phyloP scores from a whole-genome alignment of 2,113 vertebrate species.

The Tichodroma muraria region DNA sequence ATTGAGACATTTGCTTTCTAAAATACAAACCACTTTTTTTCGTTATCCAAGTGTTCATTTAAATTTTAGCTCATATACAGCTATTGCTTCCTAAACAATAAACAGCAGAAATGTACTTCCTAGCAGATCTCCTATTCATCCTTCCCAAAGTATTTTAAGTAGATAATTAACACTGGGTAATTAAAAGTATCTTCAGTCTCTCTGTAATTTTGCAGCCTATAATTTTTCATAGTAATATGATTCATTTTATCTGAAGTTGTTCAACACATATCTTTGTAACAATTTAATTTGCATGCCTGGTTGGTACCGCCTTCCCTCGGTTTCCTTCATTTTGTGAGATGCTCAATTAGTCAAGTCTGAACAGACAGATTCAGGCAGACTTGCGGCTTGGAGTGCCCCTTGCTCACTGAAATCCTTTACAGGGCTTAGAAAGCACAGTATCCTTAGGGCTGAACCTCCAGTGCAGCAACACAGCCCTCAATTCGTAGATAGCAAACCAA shows the following conservation, averaged over 20 bases:
- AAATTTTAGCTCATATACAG: not conserved
- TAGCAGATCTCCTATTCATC: not conserved
- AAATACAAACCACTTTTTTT: not conserved
- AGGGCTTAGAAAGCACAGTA: not conserved
- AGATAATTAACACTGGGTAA: not conserved
- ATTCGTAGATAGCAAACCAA: not conserved
- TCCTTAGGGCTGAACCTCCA: not conserved
- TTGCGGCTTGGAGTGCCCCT: not conserved
- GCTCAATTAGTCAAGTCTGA: not conserved
- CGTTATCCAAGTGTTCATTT: not conserved
- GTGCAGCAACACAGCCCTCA: not conserved
- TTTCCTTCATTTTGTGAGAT: not conserved
- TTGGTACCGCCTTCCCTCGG: not conserved
- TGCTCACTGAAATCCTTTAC: not conserved
- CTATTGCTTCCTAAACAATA: not conserved
- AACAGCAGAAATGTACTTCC: not conserved
- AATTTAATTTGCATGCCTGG: not conserved
- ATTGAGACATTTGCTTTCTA: not conserved
- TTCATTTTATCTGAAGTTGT: constrained; percentile 25
- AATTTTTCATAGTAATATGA: constrained; percentile 1
- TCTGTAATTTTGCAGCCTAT: not conserved
- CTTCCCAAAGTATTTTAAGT: not conserved
- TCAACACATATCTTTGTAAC: not conserved
- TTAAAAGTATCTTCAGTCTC: not conserved
- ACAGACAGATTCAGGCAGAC: not conserved